Evolutionary conservation across 2,888 invertebrate genomes (phyloP).

Genomic region (Gerris lacustris): DNA sequence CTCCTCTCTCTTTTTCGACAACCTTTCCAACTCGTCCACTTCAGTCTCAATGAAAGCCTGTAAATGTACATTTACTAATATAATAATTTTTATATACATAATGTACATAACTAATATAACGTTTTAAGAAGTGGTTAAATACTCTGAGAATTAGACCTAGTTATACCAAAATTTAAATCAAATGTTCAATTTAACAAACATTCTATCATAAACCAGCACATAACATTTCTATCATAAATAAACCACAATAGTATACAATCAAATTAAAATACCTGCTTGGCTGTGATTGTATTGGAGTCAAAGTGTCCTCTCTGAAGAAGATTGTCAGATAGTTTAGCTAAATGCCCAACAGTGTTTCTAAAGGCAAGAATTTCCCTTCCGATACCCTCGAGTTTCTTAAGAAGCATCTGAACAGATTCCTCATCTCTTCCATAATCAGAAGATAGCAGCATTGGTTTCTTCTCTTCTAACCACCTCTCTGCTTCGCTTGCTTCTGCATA

Average conservation of each 20-base stretch:
- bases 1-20: slow-evolving; percentile 50
- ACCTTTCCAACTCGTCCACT: slow-evolving; percentile 52
- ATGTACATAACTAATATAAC: not conserved
- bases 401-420: slow-evolving; percentile 70
- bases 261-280: slow-evolving; percentile 43
- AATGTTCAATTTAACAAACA: no score
- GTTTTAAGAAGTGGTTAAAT: no score
- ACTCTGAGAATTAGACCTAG: no score
- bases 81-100: no score
- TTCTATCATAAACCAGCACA: no score
- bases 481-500: slow-evolving; percentile 82
- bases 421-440: slow-evolving; percentile 84
- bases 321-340: slow-evolving; percentile 53
- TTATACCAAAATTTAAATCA: no score
- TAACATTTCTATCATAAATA: no score
- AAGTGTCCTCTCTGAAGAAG: slow-evolving; percentile 65
- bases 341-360: slow-evolving; percentile 54
- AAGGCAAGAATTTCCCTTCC: slow-evolving; percentile 74
- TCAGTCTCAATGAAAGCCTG: slow-evolving; percentile 48
- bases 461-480: slow-evolving; percentile 83
- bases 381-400: slow-evolving; percentile 70
- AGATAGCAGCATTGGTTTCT: slow-evolving; percentile 58
- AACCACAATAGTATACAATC: no score
- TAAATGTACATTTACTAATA: slow-evolving; percentile 13
- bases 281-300: slow-evolving; percentile 58